phyloP scores from a whole-genome alignment of 2,888 invertebrate species.

The Melanchra persicariae region DNA sequence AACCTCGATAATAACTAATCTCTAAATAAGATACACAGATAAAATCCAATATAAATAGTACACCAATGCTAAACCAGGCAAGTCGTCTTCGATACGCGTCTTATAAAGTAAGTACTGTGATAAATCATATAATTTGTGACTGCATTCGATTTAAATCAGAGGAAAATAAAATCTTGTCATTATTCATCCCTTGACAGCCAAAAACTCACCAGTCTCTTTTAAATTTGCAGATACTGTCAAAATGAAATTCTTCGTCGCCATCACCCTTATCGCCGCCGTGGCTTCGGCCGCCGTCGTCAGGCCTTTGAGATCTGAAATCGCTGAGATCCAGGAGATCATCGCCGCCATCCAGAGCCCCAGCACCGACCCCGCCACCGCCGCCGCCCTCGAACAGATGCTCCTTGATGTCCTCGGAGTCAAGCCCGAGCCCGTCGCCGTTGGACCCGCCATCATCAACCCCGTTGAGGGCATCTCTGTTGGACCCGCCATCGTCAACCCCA shows the following conservation, averaged over 20 bases:
- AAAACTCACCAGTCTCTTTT: not conserved
- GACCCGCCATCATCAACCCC: constrained; percentile 49
- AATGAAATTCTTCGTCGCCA: constrained; percentile 81
- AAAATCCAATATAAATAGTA: constrained; percentile 34
- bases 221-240: constrained; percentile 66
- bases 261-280: constrained; percentile 79
- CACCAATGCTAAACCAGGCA: constrained; percentile 2
- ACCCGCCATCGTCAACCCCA: constrained; percentile 53
- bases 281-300: constrained; percentile 73
- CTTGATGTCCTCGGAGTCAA: constrained; percentile 42
- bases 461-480: constrained; percentile 57
- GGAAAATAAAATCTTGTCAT: not conserved
- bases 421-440: constrained; percentile 46
- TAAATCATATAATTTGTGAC: not conserved
- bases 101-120: constrained; percentile 38
- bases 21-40: constrained; percentile 16
- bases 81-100: constrained; percentile 58
- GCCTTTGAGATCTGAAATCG: constrained; percentile 62
- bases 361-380: constrained; percentile 79
- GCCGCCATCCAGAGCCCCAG: constrained; percentile 79
- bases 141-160: not conserved
- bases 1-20: constrained; percentile 35
- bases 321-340: constrained; percentile 74
- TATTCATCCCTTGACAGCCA: not conserved
- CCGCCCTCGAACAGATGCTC: constrained; percentile 63